phyloP scores from a whole-genome alignment of 2,888 invertebrate species.

The Lamproptera curius region DNA sequence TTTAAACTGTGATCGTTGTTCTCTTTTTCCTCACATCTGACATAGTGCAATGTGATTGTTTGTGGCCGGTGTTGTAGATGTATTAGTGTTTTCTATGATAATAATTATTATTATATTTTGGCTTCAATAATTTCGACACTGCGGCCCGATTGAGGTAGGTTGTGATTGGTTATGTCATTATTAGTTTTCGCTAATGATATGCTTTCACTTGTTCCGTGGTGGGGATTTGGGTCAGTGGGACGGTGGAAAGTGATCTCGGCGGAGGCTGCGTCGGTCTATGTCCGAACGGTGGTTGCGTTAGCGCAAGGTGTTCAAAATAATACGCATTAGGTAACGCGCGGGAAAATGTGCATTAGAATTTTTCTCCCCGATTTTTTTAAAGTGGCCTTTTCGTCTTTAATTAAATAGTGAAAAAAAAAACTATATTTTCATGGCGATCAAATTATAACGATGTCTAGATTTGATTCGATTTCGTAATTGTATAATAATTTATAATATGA shows the following conservation, averaged over 20 bases:
- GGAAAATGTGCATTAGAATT: background rate
- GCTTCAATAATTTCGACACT: slow-evolving; percentile 26
- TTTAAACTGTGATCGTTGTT: too few species aligned
- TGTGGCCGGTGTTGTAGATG: slow-evolving; percentile 16
- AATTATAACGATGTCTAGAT: background rate
- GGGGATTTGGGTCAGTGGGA: slow-evolving; percentile 49
- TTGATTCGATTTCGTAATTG: slow-evolving; percentile 1
- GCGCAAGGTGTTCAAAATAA: slow-evolving; percentile 2
- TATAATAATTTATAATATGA: slow-evolving; percentile 6
- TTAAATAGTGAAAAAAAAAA: background rate
- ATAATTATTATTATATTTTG: slow-evolving; percentile 12
- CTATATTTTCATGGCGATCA: background rate
- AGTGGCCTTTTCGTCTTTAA: background rate
- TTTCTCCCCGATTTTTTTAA: background rate
- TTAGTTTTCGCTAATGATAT: slow-evolving; percentile 39
- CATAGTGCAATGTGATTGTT: slow-evolving; percentile 30
- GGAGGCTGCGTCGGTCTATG: slow-evolving; percentile 35
- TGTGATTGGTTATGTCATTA: slow-evolving; percentile 51
- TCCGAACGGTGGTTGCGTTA: slow-evolving; percentile 11
- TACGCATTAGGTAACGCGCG: background rate
- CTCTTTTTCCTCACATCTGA: slow-evolving; percentile 1
- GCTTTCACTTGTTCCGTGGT: slow-evolving; percentile 45
- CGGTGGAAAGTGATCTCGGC: slow-evolving; percentile 46
- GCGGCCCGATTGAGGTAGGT: slow-evolving; percentile 34
- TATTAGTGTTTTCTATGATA: background rate